Evolutionary conservation across 2,797 vertebrate species (phyloP), one percentile per base, ranked within the genome.

Genomic region (Pygocentrus nattereri): DNA sequence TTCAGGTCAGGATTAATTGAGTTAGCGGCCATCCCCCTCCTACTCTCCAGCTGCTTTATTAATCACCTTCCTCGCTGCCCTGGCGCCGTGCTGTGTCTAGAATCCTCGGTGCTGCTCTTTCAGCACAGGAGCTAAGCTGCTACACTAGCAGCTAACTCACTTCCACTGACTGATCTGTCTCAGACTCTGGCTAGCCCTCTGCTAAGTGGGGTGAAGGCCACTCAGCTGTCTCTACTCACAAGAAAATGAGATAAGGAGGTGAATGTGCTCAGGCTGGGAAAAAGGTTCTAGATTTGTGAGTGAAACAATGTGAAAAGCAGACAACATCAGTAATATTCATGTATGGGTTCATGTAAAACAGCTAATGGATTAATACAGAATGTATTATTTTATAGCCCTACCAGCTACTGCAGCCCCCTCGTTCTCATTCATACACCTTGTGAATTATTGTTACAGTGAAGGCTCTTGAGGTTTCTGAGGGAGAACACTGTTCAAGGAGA

Each of bases 1-100:
- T 90, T 91, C 91, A 90, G 91, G 92, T 92, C 91, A 85, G 90
- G 89, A 94, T 94, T 91, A 93, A 95, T 93, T 91, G 91, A 93
- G 93, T 93, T 93, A 93, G 86, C 79, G 88, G 89, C 89, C 89
- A 88, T 88, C 88, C 52, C 78, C 64, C 72, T 73, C 65, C 76
- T 78, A 70, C 70, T 82, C 74, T 77, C 50, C 72, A 65, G n/a
- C 56, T 83, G 73, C 56, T 41, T 61, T 72, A 85, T 84, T 71
- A 82, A 81, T 82, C 81, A 78, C 59, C 12, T 27, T 23, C 1
- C 58, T 27, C 4, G 12, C 58, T 61, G 58, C 15, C 58, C 34
- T 41, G 71, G 71, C 5, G 59, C 71, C 23, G 18, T 69, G 75
- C 65, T 70, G 72, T 69, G 59, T 31, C 72, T 58, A 61, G 68